Base-by-base conservation (phyloP, 1,140 invertebrate species). In the Pseudomyrmex gracilis region DNA sequence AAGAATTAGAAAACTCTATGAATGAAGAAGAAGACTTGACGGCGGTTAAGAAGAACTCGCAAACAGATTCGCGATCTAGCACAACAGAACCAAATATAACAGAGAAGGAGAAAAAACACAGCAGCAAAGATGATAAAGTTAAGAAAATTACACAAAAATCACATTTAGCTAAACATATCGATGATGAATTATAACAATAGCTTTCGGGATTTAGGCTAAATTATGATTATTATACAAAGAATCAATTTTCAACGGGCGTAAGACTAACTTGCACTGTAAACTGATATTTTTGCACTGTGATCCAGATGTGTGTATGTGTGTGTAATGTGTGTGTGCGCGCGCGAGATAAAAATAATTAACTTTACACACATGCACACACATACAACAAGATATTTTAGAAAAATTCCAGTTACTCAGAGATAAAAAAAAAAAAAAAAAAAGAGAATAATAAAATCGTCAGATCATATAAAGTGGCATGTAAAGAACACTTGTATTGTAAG, bases 141-240 rank as follows among this genome's bases (percentile, higher is more conserved):
- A 71, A 66, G 13, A 60, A 85, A 67, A 43, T 24, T 64, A 82
- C 86, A 82, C 61, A 67, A 78, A 76, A 86, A 53, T 80, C 76
- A 82, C 53, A 68, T 13, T 71, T 49, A 61, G 67, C n/a, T 13
- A 86, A 88, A 87, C 90, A 91, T 90, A 85, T 84, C 85, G 85
- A 87, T 43, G 87, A 90, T 82, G 88, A 91, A 80, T 89, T 91
- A 85, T 91, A 91, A 91, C 85, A 70, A 90, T 84, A 63, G 67
- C 20, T 57, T 82, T 83, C 53, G 51, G 63, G 13, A 82, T 83
- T 83, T 86, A 86, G 76, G 13, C 17, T 73, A 24, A 73, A 80
- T 68, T 87, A 87, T 73, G 77, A 71, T 71, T 84, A 68, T 86
- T 60, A 63, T 66, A 49, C 51, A 58, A 13, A 68, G 47, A 67